phyloP scores from a whole-genome alignment of 2,113 vertebrate species.

The Sapajus apella region DNA sequence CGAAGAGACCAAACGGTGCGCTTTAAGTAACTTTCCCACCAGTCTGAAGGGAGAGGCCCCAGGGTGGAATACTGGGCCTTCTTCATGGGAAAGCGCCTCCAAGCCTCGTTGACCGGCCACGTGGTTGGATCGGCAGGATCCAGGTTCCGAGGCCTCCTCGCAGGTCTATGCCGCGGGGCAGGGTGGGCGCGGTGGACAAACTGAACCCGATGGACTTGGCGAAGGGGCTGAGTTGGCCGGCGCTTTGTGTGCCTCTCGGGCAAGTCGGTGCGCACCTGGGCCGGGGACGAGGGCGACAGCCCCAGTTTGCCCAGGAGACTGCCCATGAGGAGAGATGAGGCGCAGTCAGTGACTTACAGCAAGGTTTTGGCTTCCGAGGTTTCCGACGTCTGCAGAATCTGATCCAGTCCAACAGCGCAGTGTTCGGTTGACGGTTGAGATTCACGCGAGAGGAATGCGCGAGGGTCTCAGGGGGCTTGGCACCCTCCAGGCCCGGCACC shows the following conservation, averaged over 20 bases:
- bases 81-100: conserved; percentile 87
- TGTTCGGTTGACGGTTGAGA: conserved; percentile 21
- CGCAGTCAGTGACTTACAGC: conserved; percentile 59
- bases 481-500: background rate
- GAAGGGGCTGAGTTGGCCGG: conserved; percentile 74
- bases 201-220: conserved; percentile 74
- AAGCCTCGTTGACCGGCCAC: conserved; percentile 56
- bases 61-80: conserved; percentile 80
- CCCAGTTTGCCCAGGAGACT: conserved; percentile 83
- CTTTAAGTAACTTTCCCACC: conserved; percentile 87
- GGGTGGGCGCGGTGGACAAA: conserved; percentile 1
- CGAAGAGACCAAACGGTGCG: conserved; percentile 86
- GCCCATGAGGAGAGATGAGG: conserved; percentile 86
- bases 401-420: background rate
- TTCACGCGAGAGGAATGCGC: background rate
- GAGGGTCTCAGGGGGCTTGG: background rate
- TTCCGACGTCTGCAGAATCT: background rate
- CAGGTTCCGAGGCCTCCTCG: background rate
- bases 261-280: conserved; percentile 53
- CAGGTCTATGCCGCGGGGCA: background rate
- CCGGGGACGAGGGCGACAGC: conserved; percentile 70
- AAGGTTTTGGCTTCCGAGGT: background rate
- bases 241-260: conserved; percentile 76
- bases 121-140: background rate
- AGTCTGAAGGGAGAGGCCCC: conserved; percentile 84